phyloP scores from a whole-genome alignment of 2,797 vertebrate species.

The Semaprochilodus insignis region DNA sequence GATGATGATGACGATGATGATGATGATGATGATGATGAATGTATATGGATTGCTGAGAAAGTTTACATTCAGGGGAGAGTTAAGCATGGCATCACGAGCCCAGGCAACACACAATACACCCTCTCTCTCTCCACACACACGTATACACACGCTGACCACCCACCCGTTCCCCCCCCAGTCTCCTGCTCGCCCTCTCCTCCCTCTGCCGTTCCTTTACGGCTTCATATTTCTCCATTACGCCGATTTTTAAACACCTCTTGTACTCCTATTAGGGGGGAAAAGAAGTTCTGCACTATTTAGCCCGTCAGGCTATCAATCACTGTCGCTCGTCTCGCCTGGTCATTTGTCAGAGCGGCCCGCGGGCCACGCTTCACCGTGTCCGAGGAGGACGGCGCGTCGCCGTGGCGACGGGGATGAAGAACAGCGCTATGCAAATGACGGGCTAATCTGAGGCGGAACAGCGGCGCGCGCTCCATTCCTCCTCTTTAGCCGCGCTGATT shows the following conservation, averaged over 20 bases:
- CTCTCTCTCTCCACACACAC: constrained; percentile 36
- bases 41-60: constrained; percentile 19
- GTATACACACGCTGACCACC: constrained; percentile 62
- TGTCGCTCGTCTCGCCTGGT: constrained; percentile 72
- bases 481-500: constrained; percentile 74
- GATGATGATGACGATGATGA: constrained; percentile 19
- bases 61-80: constrained; percentile 12
- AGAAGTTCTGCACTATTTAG: constrained; percentile 83
- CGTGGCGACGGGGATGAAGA: constrained; percentile 74
- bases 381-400: constrained; percentile 73
- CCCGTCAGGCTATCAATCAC: constrained; percentile 81
- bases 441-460: constrained; percentile 81
- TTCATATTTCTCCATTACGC: constrained; percentile 80
- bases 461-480: constrained; percentile 80
- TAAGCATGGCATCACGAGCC: constrained; percentile 2
- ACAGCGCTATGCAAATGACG: constrained; percentile 83
- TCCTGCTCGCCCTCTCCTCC: constrained; percentile 37
- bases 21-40: constrained; percentile 34
- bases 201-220: constrained; percentile 48
- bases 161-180: constrained; percentile 40
- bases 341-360: constrained; percentile 84
- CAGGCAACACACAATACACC: constrained; percentile 50
- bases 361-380: constrained; percentile 78
- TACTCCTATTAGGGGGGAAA: constrained; percentile 78
- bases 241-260: constrained; percentile 85